phyloP scores from a whole-genome alignment of 2,888 invertebrate species.

The Meloe dianella region DNA sequence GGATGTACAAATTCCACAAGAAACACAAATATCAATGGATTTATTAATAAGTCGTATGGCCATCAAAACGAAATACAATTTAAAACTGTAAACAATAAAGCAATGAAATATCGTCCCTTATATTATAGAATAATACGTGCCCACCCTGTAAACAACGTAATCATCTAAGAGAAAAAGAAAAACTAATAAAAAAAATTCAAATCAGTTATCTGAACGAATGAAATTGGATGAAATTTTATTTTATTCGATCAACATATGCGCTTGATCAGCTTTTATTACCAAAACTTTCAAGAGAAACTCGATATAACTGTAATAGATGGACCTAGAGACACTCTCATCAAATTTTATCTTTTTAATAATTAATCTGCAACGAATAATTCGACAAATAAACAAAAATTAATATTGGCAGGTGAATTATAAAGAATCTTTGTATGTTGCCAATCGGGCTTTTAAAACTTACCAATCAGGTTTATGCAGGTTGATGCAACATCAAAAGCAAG shows the following conservation, averaged over 20 bases:
- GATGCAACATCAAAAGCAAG: slow-evolving; percentile 24
- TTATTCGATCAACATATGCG: slow-evolving; percentile 40
- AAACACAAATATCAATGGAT: background rate
- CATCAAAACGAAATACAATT: too few relatives aligned
- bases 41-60: too few relatives aligned
- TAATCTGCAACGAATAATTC: background rate
- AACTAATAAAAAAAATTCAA: slow-evolving; percentile 17
- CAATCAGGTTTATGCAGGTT: slow-evolving; percentile 41
- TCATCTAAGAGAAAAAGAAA: background rate
- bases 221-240: slow-evolving; percentile 37
- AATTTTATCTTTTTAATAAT: slow-evolving; percentile 14
- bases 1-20: background rate
- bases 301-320: slow-evolving; percentile 23
- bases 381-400: slow-evolving; percentile 22
- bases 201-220: slow-evolving; percentile 15
- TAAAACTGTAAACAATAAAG: too few relatives aligned
- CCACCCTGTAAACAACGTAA: slow-evolving; percentile 12
- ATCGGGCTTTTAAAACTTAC: slow-evolving; percentile 32
- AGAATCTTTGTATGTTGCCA: slow-evolving; percentile 38
- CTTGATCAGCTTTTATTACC: slow-evolving; percentile 32
- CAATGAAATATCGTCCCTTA: too few relatives aligned
- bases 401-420: too few relatives aligned
- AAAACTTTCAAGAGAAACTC: slow-evolving; percentile 26
- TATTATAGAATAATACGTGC: background rate
- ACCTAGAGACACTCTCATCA: too few relatives aligned